Evolutionary conservation across 2,797 vertebrate species (phyloP).

Genomic region (Myiotriccus ornatus): DNA sequence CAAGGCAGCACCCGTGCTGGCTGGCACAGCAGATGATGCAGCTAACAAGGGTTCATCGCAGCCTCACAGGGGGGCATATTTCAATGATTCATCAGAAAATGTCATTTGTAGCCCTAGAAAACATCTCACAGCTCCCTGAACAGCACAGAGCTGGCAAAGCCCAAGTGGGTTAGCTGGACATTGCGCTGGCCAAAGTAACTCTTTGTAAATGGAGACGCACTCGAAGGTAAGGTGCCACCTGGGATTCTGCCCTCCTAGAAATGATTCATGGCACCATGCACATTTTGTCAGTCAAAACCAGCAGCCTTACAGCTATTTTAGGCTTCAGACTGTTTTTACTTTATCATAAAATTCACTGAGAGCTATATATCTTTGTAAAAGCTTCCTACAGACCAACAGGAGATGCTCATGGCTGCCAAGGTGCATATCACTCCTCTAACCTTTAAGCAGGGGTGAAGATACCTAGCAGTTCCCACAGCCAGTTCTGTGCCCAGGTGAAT

Average conservation of each 20-base stretch:
- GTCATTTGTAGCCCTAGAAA: constrained; percentile 22
- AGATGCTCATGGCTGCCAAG: not conserved
- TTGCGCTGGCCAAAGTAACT: constrained; percentile 55
- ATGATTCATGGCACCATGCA: constrained; percentile 41
- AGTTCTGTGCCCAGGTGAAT: not conserved
- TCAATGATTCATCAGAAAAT: not conserved
- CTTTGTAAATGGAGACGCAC: constrained; percentile 60
- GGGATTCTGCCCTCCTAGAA: constrained; percentile 44
- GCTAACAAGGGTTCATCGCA: not conserved
- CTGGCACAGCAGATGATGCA: not conserved
- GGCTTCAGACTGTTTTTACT: constrained; percentile 60
- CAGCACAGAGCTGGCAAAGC: constrained; percentile 44
- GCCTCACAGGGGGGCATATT: not conserved
- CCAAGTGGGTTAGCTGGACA: constrained; percentile 52
- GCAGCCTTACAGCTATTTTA: constrained; percentile 33
- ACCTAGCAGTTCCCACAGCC: rapidly evolving
- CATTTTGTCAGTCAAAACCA: constrained; percentile 53
- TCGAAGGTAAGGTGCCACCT: constrained; percentile 51
- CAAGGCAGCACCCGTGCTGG: rapidly evolving
- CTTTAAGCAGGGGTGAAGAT: not conserved
- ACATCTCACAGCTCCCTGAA: not conserved
- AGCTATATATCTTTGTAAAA: not conserved
- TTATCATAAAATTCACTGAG: constrained; percentile 41
- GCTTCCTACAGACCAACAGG: not conserved
- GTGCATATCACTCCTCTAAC: not conserved